These are phyloP conservation scores for Epistrophella euchroma DNA, from an alignment of 2,888 invertebrate species.

Conservation along the genomic window DNA sequence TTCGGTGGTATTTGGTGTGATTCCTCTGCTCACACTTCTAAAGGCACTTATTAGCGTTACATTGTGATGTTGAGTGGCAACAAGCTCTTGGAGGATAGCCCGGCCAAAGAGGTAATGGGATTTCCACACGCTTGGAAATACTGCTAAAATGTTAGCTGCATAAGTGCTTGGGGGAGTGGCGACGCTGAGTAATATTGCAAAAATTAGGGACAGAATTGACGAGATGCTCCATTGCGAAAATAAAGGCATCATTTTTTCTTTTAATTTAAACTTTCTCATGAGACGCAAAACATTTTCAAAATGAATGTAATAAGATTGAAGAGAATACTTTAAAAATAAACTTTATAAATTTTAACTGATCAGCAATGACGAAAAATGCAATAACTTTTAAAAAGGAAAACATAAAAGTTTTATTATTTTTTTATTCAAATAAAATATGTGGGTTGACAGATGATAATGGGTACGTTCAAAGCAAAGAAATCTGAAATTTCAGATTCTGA, in stretches of 20 bases:
- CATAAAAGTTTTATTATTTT: slow-evolving; percentile 58
- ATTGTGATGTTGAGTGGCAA: slow-evolving; percentile 79
- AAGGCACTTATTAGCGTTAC: slow-evolving; percentile 82
- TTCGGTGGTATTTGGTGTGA: slow-evolving; percentile 11
- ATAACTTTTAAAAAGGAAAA: slow-evolving; percentile 55
- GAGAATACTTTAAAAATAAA: slow-evolving; percentile 43
- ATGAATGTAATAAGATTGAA: neutral
- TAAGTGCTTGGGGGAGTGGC: slow-evolving; percentile 40
- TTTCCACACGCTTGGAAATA: slow-evolving; percentile 83
- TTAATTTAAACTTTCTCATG: neutral
- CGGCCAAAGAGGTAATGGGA: slow-evolving; percentile 82
- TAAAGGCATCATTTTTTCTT: slow-evolving; percentile 62
- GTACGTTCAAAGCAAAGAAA: too few species aligned
- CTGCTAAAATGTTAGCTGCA: slow-evolving; percentile 81
- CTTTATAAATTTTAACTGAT: slow-evolving; percentile 15
- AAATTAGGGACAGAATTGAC: slow-evolving; percentile 71
- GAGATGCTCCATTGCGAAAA: slow-evolving; percentile 53
- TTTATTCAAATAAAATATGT: slow-evolving; percentile 40
- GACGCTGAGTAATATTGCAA: slow-evolving; percentile 74
- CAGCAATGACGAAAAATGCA: slow-evolving; percentile 52
- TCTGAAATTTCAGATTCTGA: too few species aligned
- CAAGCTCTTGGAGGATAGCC: slow-evolving; percentile 80
- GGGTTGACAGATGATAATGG: slow-evolving; percentile 53
- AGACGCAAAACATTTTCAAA: slow-evolving; percentile 60
- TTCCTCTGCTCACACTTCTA: slow-evolving; percentile 59